phyloP scores from a whole-genome alignment of 2,113 vertebrate genomes.

The Paramormyrops kingsleyae region DNA sequence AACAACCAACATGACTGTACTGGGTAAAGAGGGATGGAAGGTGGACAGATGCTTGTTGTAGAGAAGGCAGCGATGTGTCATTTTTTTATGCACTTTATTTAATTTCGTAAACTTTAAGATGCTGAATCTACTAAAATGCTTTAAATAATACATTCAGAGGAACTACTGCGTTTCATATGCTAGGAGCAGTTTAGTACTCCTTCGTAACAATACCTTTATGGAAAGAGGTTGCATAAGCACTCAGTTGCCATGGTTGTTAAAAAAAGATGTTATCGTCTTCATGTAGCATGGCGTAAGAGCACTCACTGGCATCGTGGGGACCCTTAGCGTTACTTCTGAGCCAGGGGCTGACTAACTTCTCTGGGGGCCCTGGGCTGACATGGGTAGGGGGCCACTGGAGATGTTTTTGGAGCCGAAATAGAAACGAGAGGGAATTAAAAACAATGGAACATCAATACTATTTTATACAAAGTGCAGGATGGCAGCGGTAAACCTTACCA shows the following conservation, averaged over 20 bases:
- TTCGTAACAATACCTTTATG: not conserved
- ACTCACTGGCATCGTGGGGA: not conserved
- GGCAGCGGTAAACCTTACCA: not conserved
- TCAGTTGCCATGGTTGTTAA: not conserved
- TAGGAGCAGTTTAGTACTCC: not conserved
- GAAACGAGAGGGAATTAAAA: not conserved
- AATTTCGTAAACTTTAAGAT: not conserved
- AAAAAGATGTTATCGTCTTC: not conserved
- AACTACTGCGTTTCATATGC: not conserved
- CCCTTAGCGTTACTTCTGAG: not conserved
- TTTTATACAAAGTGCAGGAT: not conserved
- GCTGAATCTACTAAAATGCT: not conserved
- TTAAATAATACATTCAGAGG: not conserved
- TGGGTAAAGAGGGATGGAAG: not conserved
- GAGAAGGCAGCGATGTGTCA: not conserved
- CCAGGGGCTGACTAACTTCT: not conserved
- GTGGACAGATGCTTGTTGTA: not conserved
- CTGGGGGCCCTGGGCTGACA: not conserved
- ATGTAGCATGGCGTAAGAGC: not conserved
- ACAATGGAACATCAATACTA: not conserved
- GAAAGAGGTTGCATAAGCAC: not conserved
- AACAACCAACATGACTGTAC: not conserved
- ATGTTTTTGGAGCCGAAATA: not conserved
- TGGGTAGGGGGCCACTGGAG: not conserved
- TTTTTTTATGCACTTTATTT: not conserved